Base-by-base conservation (phyloP, 2,113 vertebrate genomes). In the Anarrhichthys ocellatus region DNA sequence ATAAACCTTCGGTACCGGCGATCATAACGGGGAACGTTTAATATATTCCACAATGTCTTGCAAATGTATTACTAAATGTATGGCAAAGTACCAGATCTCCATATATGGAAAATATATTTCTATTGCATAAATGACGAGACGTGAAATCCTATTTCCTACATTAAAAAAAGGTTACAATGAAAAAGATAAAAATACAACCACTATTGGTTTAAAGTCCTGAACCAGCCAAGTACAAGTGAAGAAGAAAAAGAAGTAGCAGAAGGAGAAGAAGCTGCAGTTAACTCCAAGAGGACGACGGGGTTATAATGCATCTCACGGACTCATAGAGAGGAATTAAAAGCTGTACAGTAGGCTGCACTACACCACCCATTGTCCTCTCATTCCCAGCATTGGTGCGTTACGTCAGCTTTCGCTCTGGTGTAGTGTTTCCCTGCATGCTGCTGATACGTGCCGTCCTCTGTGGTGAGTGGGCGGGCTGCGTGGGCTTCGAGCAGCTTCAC, bases 401-500 rank as follows among this genome's bases (percentile, higher is more conserved):
- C 58, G 68, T 87, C 78, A 89, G 80, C 62, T 9, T 58, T 81
- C 73, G 48, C 15, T 68, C 24, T 75, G 65, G 15, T 58, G 78
- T 58, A 56, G 73, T n/a, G 52, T 75, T 80, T 74, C 87, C 75
- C 73, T 36, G 10, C 34, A 58, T 81, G 80, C 84, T 74, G 78
- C 87, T 77, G 78, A 65, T 83, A 81, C n/a, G 7, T 6, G 40
- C 62, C 22, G 17, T 78, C 69, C 83, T 79, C 80, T 78, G 80
- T 14, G 24, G 67, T 38, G 67, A 83, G 86, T 87, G 76, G 88
- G 86, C 78, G 86, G 34, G 66, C 38, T 85, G 89, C 27, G 84
- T 88, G 83, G 89, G 88, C 76, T 6, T 84, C 2, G 1, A 78
- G 88, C 64, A 44, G 82, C 78, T 80, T 88, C 89, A 54, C 83